phyloP scores from a whole-genome alignment of 2,797 vertebrate genomes.

The Anableps anableps region DNA sequence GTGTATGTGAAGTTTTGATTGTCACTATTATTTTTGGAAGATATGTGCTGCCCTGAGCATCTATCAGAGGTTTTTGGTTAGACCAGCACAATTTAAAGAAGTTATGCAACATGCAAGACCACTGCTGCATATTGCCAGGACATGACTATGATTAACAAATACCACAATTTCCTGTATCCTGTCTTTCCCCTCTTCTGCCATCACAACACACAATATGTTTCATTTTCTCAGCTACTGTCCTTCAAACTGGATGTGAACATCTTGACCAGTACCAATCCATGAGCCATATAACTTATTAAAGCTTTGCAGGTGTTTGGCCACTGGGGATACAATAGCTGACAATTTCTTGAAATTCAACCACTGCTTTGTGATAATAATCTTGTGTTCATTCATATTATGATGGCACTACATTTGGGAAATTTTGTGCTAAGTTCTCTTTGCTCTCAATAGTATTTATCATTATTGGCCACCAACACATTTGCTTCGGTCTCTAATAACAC shows the following conservation, averaged over 20 bases:
- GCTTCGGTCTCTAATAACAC: constrained; percentile 19
- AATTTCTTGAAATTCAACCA: not conserved
- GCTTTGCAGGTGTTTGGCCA: not conserved
- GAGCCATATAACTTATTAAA: not conserved
- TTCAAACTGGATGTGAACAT: not conserved
- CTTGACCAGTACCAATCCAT: not conserved
- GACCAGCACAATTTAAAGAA: not conserved
- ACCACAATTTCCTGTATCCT: not conserved
- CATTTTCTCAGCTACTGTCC: not conserved
- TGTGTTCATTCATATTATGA: not conserved
- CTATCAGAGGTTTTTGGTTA: not conserved
- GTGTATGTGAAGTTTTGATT: not conserved
- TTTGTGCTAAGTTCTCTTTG: constrained; percentile 6
- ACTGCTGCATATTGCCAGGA: not conserved
- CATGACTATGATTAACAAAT: not conserved
- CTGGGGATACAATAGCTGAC: not conserved
- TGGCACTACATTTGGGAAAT: not conserved
- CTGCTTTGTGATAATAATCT: not conserved
- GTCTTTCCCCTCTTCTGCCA: not conserved
- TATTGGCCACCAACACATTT: constrained; percentile 15
- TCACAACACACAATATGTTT: not conserved
- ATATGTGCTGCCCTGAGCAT: constrained; percentile 16
- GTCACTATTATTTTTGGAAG: not conserved
- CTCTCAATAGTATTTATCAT: constrained; percentile 11
- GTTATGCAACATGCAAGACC: not conserved